These are phyloP conservation scores for Tonatia bakeri DNA, from an alignment of 2,113 vertebrate species.

Conservation along the genomic window DNA sequence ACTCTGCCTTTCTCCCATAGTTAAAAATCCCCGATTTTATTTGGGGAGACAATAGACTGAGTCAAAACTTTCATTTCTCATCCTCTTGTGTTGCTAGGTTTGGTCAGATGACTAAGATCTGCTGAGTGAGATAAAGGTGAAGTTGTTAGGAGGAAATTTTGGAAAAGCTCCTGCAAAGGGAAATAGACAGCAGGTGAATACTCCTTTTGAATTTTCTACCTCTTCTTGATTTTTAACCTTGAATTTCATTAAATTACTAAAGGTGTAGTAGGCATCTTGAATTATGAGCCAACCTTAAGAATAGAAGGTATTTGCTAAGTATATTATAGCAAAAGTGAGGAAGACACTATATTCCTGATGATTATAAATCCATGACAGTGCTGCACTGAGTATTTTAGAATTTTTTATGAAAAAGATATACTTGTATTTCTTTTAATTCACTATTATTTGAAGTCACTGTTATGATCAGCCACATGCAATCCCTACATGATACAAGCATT, in stretches of 20 bases:
- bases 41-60: neutral
- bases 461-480: too few relatives aligned
- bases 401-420: neutral
- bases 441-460: neutral
- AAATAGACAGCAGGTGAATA: neutral
- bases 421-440: neutral
- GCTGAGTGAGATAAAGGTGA: neutral
- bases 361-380: neutral
- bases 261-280: neutral
- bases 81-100: neutral
- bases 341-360: neutral
- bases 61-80: neutral
- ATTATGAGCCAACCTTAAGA: neutral
- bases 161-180: neutral
- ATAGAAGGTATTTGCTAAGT: neutral
- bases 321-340: neutral
- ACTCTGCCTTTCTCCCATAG: neutral
- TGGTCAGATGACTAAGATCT: neutral
- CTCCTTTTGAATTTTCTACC: neutral
- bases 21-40: neutral
- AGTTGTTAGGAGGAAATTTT: neutral
- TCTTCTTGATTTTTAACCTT: constrained; percentile 5
- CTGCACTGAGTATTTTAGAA: neutral
- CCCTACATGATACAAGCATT: too few relatives aligned
- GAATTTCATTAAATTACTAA: constrained; percentile 31